phyloP scores from a whole-genome alignment of 1,140 invertebrate genomes.

The Coelopa frigida region DNA sequence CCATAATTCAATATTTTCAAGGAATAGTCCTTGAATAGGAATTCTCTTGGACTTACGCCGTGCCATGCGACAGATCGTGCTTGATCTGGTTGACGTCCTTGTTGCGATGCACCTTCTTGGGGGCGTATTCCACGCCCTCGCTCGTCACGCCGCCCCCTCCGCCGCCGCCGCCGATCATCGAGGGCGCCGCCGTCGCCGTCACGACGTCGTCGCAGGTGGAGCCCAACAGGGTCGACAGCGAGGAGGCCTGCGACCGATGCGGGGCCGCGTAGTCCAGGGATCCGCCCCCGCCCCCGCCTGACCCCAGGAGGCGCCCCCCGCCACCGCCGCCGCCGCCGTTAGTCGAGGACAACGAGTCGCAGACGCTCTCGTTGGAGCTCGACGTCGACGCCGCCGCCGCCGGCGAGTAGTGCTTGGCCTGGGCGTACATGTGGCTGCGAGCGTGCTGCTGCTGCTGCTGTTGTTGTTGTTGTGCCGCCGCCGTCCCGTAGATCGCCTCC shows the following conservation, averaged over 20 bases:
- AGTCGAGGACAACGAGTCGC: slow-evolving; percentile 51
- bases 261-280: slow-evolving; percentile 29
- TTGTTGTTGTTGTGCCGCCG: slow-evolving; percentile 27
- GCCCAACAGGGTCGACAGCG: slow-evolving; percentile 30
- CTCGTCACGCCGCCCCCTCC: slow-evolving; percentile 26
- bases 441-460: slow-evolving; percentile 26
- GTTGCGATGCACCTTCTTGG: slow-evolving; percentile 42
- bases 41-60: slow-evolving; percentile 29
- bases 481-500: slow-evolving; percentile 21
- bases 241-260: slow-evolving; percentile 27
- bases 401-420: slow-evolving; percentile 34
- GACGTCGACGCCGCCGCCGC: slow-evolving; percentile 48
- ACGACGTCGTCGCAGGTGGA: slow-evolving; percentile 39
- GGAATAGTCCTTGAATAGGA: slow-evolving; percentile 6
- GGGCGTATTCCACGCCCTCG: slow-evolving; percentile 28
- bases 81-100: slow-evolving; percentile 42
- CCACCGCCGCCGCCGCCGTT: slow-evolving; percentile 29
- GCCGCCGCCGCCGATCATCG: slow-evolving; percentile 23
- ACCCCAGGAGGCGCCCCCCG: slow-evolving; percentile 15
- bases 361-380: slow-evolving; percentile 68
- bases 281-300: slow-evolving; percentile 15
- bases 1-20: no score
- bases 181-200: slow-evolving; percentile 28
- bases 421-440: slow-evolving; percentile 29
- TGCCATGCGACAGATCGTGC: slow-evolving; percentile 34